Evolutionary conservation across 2,113 vertebrate species (phyloP).

Genomic region (Dolichotis patagonum): DNA sequence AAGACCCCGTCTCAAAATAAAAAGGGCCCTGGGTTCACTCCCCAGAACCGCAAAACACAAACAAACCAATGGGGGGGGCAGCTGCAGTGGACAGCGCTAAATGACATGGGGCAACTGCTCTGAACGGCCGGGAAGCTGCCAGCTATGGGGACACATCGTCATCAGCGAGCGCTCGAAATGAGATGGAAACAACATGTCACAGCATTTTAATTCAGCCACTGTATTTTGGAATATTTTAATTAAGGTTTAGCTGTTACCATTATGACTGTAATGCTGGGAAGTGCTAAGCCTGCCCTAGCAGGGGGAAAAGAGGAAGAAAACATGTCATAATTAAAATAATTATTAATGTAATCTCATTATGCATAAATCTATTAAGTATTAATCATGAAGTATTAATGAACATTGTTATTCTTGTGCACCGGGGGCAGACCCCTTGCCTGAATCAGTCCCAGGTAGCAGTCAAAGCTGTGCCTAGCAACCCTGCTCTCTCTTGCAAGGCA

Average conservation of each 20-base stretch:
- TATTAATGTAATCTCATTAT: conserved; percentile 71
- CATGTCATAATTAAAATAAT: conserved; percentile 74
- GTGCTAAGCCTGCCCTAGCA: conserved; percentile 58
- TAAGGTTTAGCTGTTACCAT: conserved; percentile 77
- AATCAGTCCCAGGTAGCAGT: neutral
- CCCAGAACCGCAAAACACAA: neutral
- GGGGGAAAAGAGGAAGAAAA: conserved; percentile 41
- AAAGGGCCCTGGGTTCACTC: neutral
- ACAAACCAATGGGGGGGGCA: rapidly evolving
- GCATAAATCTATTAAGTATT: conserved; percentile 50
- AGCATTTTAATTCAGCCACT: conserved; percentile 72
- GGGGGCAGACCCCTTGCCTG: neutral
- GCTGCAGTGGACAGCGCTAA: neutral
- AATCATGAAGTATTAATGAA: conserved; percentile 53
- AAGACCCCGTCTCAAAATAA: neutral
- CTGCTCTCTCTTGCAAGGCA: neutral
- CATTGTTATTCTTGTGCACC: neutral
- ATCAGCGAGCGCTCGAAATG: conserved; percentile 11
- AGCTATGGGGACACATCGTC: neutral
- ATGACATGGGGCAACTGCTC: neutral
- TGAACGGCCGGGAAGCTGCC: neutral
- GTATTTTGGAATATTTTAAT: conserved; percentile 76
- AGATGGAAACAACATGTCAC: conserved; percentile 59
- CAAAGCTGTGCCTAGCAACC: rapidly evolving
- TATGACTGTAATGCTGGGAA: conserved; percentile 66